A percentile compares a stretch with the other conserved stretches of the same genome.
phyloP scores from a whole-genome alignment of 2,888 invertebrate genomes.

The Epicampocera succincta region DNA sequence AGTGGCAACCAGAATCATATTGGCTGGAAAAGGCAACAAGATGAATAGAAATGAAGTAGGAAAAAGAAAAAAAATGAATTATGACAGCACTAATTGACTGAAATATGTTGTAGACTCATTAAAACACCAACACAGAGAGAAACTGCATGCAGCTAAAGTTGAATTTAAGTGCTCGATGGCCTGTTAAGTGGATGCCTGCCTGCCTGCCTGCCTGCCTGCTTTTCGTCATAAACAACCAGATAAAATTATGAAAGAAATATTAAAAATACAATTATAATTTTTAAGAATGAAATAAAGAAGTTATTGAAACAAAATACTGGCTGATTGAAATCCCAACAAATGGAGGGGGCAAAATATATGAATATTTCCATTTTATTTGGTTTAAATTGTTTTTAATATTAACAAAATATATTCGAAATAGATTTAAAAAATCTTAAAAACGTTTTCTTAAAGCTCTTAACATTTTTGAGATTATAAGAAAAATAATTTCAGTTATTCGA shows the following conservation, averaged over 20 bases:
- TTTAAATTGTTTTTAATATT: too few species aligned
- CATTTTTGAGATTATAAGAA: neutral
- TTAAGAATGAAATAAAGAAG: conserved; percentile 16
- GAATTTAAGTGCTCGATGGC: conserved; percentile 64
- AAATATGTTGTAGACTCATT: conserved; percentile 75
- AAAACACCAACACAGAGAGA: conserved; percentile 25
- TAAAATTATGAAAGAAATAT: conserved; percentile 64
- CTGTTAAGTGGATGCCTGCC: conserved; percentile 52
- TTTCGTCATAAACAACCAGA: conserved; percentile 62
- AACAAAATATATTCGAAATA: too few species aligned
- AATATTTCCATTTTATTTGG: too few species aligned
- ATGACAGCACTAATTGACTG: conserved; percentile 81
- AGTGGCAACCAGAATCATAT: conserved; percentile 13
- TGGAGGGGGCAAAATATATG: conserved; percentile 34
- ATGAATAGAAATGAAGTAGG: conserved; percentile 35
- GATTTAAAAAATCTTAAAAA: too few species aligned
- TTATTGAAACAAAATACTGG: neutral
- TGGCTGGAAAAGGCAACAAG: conserved; percentile 31
- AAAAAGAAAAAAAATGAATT: conserved; percentile 77
- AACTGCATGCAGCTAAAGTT: conserved; percentile 50
- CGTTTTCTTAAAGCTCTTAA: too few species aligned
- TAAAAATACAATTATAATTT: conserved; percentile 44
- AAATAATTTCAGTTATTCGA: neutral
- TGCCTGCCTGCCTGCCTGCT: conserved; percentile 73
- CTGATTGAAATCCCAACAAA: conserved; percentile 27